phyloP scores from a whole-genome alignment of 2,797 vertebrate genomes.

The Epinephelus awoara region DNA sequence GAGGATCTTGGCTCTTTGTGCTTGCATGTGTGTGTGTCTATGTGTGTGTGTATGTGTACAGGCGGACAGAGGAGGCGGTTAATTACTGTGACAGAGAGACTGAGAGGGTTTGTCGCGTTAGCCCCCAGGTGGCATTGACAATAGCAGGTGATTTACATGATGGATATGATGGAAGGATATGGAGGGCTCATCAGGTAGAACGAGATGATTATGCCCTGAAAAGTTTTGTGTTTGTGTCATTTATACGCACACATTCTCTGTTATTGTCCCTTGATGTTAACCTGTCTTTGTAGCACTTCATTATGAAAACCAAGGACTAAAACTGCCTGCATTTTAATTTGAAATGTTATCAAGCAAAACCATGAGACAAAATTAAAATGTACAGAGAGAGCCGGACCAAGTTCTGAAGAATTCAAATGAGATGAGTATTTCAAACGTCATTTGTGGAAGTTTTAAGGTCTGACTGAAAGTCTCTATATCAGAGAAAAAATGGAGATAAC shows the following conservation, averaged over 20 bases:
- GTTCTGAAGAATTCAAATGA: constrained; percentile 24
- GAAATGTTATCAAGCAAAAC: constrained; percentile 26
- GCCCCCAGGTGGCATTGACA: constrained; percentile 72
- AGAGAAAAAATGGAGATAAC: neutral
- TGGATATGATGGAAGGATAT: constrained; percentile 30
- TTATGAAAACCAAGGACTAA: constrained; percentile 2
- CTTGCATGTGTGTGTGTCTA: constrained; percentile 8
- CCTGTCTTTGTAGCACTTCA: constrained; percentile 11
- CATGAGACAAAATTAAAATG: constrained; percentile 5
- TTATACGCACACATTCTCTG: neutral
- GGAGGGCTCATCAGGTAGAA: constrained; percentile 56
- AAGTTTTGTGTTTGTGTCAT: constrained; percentile 18
- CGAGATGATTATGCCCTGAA: constrained; percentile 66
- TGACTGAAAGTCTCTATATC: neutral
- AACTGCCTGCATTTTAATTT: constrained; percentile 15
- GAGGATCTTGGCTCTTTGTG: constrained; percentile 9
- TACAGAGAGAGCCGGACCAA: neutral
- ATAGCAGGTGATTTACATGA: constrained; percentile 74
- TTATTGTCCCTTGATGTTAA: constrained; percentile 17
- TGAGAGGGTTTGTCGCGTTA: constrained; percentile 61
- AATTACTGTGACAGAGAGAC: constrained; percentile 77
- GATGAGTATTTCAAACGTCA: constrained; percentile 18
- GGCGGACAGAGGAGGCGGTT: constrained; percentile 57
- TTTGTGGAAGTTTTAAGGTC: constrained; percentile 18
- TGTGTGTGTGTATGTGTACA: constrained; percentile 21